Percentiles rank a stretch among this genome's conserved stretches.
Conservation (phyloP, 2,797 vertebrate species). For the Peromyscus attwateri region DNA sequence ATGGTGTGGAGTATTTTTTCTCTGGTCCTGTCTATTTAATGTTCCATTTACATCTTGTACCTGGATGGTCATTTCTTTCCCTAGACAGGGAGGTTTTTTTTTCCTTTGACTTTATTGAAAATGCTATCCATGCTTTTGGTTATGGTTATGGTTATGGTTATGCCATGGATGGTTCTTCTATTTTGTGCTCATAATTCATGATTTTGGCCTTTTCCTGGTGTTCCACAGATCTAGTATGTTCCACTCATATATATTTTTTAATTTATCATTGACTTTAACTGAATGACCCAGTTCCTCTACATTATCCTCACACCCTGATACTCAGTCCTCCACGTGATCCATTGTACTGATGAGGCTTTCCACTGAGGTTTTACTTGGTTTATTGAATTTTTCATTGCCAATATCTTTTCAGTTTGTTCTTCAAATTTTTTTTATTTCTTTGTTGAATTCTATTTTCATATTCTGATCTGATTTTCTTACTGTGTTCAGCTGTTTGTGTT, state of each 20-base stretch:
- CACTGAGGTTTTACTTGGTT: neutral
- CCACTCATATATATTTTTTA: neutral
- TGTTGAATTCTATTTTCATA: neutral
- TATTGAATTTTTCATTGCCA: neutral
- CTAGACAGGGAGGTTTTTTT: neutral
- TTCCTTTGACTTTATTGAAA: neutral
- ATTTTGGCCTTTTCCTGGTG: neutral
- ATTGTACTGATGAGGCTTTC: neutral
- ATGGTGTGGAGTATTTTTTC: neutral
- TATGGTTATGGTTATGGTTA: neutral
- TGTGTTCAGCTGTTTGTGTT: neutral
- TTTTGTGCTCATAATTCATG: neutral
- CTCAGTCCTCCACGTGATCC: neutral
- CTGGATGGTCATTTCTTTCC: neutral
- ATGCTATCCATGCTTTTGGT: neutral
- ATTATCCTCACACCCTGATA: neutral
- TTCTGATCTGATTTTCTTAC: neutral
- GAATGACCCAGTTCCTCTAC: neutral
- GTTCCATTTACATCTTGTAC: neutral
- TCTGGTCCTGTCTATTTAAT: neutral
- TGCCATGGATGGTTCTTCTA: neutral
- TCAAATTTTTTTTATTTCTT: neutral
- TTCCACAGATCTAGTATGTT: neutral
- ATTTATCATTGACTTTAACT: conserved; percentile 1
- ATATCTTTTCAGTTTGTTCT: neutral